phyloP scores from a whole-genome alignment of 2,797 vertebrate species.

The Gymnothorax javanicus region DNA sequence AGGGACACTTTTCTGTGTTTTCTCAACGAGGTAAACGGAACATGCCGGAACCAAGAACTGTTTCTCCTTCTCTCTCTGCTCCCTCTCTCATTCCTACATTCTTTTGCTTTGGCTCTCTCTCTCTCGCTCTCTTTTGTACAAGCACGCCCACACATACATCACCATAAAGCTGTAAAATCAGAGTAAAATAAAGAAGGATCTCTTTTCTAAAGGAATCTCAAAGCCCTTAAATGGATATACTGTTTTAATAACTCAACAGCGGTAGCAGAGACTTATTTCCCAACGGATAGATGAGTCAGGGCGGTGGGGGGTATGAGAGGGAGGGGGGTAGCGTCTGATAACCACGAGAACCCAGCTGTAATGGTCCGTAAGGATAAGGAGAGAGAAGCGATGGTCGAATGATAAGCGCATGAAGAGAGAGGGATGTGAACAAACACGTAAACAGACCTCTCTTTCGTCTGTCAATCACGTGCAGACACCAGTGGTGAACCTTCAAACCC shows the following conservation, averaged over 20 bases:
- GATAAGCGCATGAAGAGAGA: not conserved
- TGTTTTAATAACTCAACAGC: slow-evolving; percentile 3
- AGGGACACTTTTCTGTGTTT: not conserved
- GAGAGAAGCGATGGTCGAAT: not conserved
- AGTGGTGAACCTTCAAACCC: not conserved
- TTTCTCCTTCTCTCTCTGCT: not conserved
- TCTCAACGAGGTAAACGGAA: not conserved
- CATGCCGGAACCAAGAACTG: not conserved
- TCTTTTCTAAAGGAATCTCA: not conserved
- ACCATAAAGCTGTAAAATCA: not conserved
- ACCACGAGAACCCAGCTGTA: not conserved
- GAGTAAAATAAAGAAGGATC: not conserved
- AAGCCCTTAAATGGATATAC: not conserved
- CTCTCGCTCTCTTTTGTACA: too few relatives aligned
- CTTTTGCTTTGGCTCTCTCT: too few relatives aligned
- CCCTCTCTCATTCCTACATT: too few relatives aligned
- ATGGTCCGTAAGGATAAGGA: not conserved
- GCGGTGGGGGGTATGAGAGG: not conserved
- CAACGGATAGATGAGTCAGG: not conserved
- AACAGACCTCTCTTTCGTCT: not conserved
- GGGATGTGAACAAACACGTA: not conserved
- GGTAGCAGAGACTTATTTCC: not conserved
- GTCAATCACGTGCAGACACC: not conserved
- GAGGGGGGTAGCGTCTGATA: not conserved
- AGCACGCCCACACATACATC: not conserved